phyloP scores from a whole-genome alignment of 2,797 vertebrate genomes.

The Echiichthys vipera region DNA sequence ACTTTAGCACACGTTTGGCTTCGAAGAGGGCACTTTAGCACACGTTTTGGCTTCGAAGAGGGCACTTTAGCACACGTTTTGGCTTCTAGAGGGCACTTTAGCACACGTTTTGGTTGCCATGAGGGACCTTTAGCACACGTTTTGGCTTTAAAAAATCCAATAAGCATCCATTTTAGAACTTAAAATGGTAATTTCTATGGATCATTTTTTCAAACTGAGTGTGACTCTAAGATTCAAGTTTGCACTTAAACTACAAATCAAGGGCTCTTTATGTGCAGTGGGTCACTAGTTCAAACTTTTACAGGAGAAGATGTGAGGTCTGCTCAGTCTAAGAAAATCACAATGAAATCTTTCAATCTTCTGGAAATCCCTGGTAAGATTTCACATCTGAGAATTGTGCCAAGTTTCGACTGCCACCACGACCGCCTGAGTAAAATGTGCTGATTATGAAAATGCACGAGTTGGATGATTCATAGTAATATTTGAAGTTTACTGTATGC shows the following conservation, averaged over 20 bases:
- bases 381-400: not conserved
- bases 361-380: conserved; percentile 4
- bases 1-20: no score
- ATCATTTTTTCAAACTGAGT: not conserved
- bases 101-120: no score
- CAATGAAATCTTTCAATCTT: not conserved
- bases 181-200: not conserved
- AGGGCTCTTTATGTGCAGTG: not conserved
- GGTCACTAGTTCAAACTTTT: not conserved
- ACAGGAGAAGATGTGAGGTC: not conserved
- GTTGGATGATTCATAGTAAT: conserved; percentile 26
- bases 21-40: no score
- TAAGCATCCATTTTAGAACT: not conserved
- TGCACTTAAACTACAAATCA: not conserved
- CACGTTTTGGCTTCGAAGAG: no score
- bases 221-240: not conserved
- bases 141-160: not conserved
- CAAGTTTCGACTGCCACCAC: conserved; percentile 12
- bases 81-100: no score
- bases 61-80: no score
- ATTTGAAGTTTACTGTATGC: not conserved
- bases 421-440: not conserved
- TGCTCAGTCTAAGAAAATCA: not conserved
- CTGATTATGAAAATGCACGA: not conserved
- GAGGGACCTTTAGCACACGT: no score